These are phyloP conservation scores for Patella depressa DNA, from an alignment of 2,888 invertebrate species.

Conservation along the genomic window DNA sequence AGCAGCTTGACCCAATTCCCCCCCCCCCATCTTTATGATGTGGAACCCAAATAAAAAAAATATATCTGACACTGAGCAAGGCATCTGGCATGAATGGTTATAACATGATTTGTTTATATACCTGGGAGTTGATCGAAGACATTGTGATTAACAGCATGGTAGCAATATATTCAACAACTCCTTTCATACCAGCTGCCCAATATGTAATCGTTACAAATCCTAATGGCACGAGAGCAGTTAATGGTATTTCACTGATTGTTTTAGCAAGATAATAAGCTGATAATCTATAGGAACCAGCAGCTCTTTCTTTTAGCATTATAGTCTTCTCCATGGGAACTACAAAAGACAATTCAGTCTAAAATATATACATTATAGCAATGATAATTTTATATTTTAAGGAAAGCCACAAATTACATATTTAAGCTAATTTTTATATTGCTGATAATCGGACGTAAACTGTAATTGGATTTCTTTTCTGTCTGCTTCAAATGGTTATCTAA, in stretches of 20 bases:
- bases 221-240: conserved; percentile 82
- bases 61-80: too few relatives aligned
- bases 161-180: conserved; percentile 78
- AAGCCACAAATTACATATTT: background rate
- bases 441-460: too few relatives aligned
- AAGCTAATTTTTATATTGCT: background rate
- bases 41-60: too few relatives aligned
- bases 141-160: conserved; percentile 80
- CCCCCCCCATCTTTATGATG: background rate
- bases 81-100: background rate
- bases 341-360: conserved; percentile 38
- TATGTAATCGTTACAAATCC: conserved; percentile 84
- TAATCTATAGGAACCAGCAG: conserved; percentile 83
- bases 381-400: too few relatives aligned
- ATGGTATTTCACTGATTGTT: conserved; percentile 84
- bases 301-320: conserved; percentile 84
- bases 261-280: conserved; percentile 87
- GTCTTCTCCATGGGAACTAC: conserved; percentile 84
- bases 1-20: too few relatives aligned
- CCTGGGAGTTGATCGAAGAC: conserved; percentile 82
- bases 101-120: conserved; percentile 52
- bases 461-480: too few relatives aligned
- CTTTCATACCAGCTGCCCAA: conserved; percentile 81
- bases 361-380: too few relatives aligned
- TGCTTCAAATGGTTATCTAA: too few relatives aligned